Evolutionary conservation across 2,888 invertebrate genomes (phyloP).

Genomic region (Chloroclysta siterata): DNA sequence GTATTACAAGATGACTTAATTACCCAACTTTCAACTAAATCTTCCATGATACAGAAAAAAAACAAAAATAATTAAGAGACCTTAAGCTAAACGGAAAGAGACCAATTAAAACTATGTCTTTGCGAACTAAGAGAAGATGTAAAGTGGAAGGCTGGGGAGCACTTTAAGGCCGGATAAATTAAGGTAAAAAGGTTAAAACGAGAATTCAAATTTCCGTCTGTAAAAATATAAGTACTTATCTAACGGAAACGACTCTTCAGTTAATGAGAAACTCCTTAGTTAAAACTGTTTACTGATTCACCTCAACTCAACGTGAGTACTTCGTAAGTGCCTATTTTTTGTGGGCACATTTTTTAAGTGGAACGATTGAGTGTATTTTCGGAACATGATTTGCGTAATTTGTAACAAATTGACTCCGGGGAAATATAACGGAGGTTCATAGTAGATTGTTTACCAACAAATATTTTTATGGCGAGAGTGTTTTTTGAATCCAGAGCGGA

Average conservation of each 20-base stretch:
- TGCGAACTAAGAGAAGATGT: constrained; percentile 64
- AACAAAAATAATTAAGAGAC: constrained; percentile 67
- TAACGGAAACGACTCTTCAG: constrained; percentile 39
- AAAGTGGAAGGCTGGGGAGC: constrained; percentile 64
- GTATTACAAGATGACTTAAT: constrained; percentile 10
- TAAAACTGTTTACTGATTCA: constrained; percentile 41
- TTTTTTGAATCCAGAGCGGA: too few species aligned
- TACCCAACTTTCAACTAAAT: constrained; percentile 53
- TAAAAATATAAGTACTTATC: constrained; percentile 40
- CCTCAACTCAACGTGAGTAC: constrained; percentile 26
- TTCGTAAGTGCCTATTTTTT: constrained; percentile 1
- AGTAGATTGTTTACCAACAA: too few species aligned
- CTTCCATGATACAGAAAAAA: constrained; percentile 59
- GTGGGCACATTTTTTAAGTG: constrained; percentile 10
- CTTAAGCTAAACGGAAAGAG: constrained; percentile 67
- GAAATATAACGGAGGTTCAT: too few species aligned
- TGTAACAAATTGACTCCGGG: neutral
- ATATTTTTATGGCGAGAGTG: too few species aligned
- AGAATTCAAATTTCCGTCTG: constrained; percentile 49
- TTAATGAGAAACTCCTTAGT: constrained; percentile 46
- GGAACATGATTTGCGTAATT: neutral
- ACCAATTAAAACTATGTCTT: constrained; percentile 79
- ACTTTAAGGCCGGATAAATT: constrained; percentile 66
- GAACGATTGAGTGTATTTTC: constrained; percentile 7
- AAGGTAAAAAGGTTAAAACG: constrained; percentile 53